Evolutionary conservation across 1,140 invertebrate species (phyloP).

Genomic region (Bombus affinis): DNA sequence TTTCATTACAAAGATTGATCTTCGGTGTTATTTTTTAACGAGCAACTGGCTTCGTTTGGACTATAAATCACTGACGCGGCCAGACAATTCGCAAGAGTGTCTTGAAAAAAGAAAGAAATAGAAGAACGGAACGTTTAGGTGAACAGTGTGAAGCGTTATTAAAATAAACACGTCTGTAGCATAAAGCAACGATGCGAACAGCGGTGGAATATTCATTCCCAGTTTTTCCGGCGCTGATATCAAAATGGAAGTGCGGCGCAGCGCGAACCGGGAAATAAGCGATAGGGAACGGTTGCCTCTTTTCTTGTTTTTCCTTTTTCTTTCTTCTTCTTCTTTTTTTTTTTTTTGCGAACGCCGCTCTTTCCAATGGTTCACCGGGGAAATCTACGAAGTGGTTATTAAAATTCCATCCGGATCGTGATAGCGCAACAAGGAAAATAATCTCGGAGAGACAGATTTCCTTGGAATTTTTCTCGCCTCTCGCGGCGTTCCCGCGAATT

Average conservation of each 20-base stretch:
- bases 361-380: constrained; percentile 58
- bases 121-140: neutral
- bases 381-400: constrained; percentile 67
- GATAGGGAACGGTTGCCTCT: neutral
- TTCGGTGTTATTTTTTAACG: neutral
- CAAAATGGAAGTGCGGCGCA: neutral
- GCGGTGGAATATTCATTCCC: constrained; percentile 23
- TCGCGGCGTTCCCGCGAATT: neutral
- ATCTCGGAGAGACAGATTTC: constrained; percentile 54
- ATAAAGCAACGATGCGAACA: neutral
- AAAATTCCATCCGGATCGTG: constrained; percentile 65
- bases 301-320: neutral
- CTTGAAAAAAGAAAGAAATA: neutral
- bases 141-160: neutral
- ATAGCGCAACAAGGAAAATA: constrained; percentile 65
- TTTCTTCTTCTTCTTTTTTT: neutral
- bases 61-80: neutral
- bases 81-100: neutral
- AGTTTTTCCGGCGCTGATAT: constrained; percentile 17
- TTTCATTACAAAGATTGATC: neutral
- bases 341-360: constrained; percentile 16
- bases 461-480: constrained; percentile 30
- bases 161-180: constrained; percentile 29
- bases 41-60: neutral
- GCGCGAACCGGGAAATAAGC: neutral